Evolutionary conservation across 2,888 invertebrate species (phyloP).

Genomic region (Cephus pygmeus): DNA sequence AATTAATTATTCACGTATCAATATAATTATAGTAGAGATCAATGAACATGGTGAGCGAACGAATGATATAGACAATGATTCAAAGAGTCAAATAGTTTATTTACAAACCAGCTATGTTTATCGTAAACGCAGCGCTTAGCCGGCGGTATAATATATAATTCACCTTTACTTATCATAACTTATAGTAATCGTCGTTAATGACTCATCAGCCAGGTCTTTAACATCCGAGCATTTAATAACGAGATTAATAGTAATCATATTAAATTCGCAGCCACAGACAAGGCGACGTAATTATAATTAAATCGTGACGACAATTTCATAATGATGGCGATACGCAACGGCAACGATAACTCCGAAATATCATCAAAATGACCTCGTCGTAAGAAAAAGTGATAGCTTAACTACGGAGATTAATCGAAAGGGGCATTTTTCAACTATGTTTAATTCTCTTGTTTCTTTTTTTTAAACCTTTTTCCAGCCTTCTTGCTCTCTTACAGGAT

Average conservation of each 20-base stretch:
- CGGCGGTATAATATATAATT: constrained; percentile 44
- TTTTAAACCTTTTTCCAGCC: constrained; percentile 10
- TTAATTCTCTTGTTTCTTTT: constrained; percentile 2
- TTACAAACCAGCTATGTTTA: constrained; percentile 64
- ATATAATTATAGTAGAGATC: background rate
- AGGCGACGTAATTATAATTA: background rate
- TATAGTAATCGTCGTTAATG: constrained; percentile 44
- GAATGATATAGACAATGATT: constrained; percentile 26
- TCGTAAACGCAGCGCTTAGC: constrained; percentile 60
- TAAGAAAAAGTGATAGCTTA: background rate
- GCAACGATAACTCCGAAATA: background rate
- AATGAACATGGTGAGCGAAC: background rate
- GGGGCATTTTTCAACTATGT: constrained; percentile 3
- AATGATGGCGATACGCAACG: background rate
- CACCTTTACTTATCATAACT: constrained; percentile 35
- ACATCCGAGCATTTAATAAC: constrained; percentile 24
- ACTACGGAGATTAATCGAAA: background rate
- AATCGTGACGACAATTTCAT: constrained; percentile 2
- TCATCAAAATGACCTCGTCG: background rate
- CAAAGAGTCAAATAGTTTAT: constrained; percentile 66
- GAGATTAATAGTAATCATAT: constrained; percentile 28
- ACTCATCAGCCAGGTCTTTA: constrained; percentile 31
- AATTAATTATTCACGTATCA: background rate
- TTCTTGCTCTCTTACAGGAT: constrained; percentile 2
- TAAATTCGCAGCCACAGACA: constrained; percentile 9